Base-by-base conservation (phyloP, 2,113 vertebrate genomes). In the Oncorhynchus masou region DNA sequence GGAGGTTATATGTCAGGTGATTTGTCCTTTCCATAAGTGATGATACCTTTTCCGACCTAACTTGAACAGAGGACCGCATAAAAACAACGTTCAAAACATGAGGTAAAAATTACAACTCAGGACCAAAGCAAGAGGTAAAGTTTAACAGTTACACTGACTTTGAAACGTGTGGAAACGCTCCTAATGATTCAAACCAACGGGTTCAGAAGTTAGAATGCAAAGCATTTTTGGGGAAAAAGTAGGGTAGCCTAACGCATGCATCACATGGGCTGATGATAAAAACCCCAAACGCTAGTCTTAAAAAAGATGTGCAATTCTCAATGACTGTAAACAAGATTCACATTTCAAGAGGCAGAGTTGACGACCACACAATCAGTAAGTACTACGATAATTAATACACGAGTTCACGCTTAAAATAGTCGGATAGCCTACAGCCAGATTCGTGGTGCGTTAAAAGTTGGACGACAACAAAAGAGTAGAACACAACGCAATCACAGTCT, bases 361-460 rank as follows among this genome's bases (percentile, higher is more conserved):
- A 31, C 66, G 66, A 34, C 16, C 13, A 3, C 27, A 29, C 66
- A 27, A 31, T 68, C 15, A 68, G 13, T 27, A 27, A 6, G 8
- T 9, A n/a, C 16, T n/a, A 24, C 39, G 9, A 31, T 4, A 9
- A 24, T 49, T 25, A 20, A n/a, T 20, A 70, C 68, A 70, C 19
- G 34, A 70, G 34, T 70, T 45, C 39, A 48, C 34, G n/a, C 68
- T 20, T 70, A 70, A 27, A 68, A 68, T 29, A 29, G 66, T 68
- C 39, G 34, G 68, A 70, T 25, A 48, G 39, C 68, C 39, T 24
- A 45, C 39, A 16, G 34, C n/a, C 2, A 70, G n/a, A 70, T 22
- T 70, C n/a, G 39, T n/a, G 13, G 34, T 69, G 25, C 75, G 69
- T 66, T 71, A 86, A 89, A 89, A 89, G 86, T 91, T 88, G 49